Evolutionary conservation across 2,888 invertebrate species (phyloP).

Genomic region (Cabera pusaria): DNA sequence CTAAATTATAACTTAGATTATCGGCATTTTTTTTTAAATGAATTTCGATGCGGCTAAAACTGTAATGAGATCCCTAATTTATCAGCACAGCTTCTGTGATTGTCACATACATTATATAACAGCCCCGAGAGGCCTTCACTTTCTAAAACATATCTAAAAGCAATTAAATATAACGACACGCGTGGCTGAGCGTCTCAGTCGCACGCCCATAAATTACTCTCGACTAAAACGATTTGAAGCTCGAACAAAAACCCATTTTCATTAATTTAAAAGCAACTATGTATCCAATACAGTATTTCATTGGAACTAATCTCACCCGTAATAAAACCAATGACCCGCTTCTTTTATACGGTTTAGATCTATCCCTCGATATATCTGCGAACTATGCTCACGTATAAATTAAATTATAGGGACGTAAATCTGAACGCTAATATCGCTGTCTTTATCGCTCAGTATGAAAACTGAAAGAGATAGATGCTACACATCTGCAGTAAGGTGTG

Average conservation of each 20-base stretch:
- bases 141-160: too few relatives aligned
- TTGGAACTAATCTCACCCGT: conserved; percentile 28
- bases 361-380: conserved; percentile 11
- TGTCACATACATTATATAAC: too few relatives aligned
- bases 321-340: conserved; percentile 28
- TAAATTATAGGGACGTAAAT: conserved; percentile 25
- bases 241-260: conserved; percentile 10
- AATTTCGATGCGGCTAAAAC: too few relatives aligned
- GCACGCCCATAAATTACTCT: conserved; percentile 4
- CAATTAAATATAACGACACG: neutral
- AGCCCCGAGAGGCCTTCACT: too few relatives aligned
- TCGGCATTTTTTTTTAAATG: too few relatives aligned
- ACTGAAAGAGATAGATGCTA: too few relatives aligned
- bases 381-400: conserved; percentile 14
- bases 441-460: conserved; percentile 17
- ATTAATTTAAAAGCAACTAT: conserved; percentile 13
- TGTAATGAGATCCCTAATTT: too few relatives aligned
- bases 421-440: conserved; percentile 14
- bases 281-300: conserved; percentile 25
- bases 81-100: too few relatives aligned
- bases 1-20: too few relatives aligned
- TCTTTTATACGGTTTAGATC: conserved; percentile 25
- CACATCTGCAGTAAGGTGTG: too few relatives aligned
- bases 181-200: neutral
- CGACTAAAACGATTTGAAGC: conserved; percentile 8